Base-by-base conservation (phyloP, 2,113 vertebrate genomes). In the Marcusenius ussheri region DNA sequence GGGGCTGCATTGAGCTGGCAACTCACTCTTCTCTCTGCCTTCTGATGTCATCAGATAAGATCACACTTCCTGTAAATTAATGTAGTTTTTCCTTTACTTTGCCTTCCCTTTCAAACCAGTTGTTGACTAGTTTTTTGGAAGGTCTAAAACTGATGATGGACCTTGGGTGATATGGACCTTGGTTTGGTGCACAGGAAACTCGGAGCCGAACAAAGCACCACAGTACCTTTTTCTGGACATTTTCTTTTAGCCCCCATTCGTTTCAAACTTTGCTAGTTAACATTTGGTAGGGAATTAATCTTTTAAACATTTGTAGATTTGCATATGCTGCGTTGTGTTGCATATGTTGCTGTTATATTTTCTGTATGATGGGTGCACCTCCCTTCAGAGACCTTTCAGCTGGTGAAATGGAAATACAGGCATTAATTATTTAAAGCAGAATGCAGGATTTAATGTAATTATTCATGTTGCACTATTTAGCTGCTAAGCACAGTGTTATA, bases 11-110 rank as follows among this genome's bases (percentile, higher is more conserved):
- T 77, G 49, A 51, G 24, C 31, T 39, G 88, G 24, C 62, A 10
- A 35, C 45, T 88, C 53, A 47, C 56, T n/a, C 3, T n/a, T 56
- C 74, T 74, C 31, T 53, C 27, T 58, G 7, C 27, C 17, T 10
- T 85, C 42, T 27, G 39, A 10, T 62, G 13, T 47, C 35, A 10
- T 58, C 74, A 88, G 56, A 19, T 21, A 42, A 11, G 42, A 39
- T 50, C 31, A n/a, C 27, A 88, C 87, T 88, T 88, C 87, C 87
- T 88, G 87, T 62, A 19, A 17, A 53, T 42, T 58, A 56, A 24
- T 39, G 50, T 35, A 58, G 50, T 13, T 53, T 35, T 85, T 85
- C 10, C 31, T 53, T 51, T 39, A 13, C 31, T 19, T 39, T 62
- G 31, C 35, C 85, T 53, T 51, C 85, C 13, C 8, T 53, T 31